A percentile compares a stretch with the other conserved stretches of the same genome.
Evolutionary conservation across 1,140 invertebrate genomes (phyloP).

Genomic region (Sipha flava): DNA sequence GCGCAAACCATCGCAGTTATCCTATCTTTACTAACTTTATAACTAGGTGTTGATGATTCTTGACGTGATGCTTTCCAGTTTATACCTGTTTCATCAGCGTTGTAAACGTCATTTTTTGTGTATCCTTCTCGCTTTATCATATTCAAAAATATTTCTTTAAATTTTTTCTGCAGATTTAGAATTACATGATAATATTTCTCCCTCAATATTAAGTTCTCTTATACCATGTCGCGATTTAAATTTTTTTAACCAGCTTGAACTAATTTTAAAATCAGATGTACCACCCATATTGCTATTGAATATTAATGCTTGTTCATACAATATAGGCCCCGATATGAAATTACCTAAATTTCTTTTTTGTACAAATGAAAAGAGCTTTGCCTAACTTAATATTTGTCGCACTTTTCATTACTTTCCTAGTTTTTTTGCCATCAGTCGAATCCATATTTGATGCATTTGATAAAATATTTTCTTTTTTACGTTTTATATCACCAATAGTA

Average conservation of each 20-base stretch:
- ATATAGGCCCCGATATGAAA: not conserved
- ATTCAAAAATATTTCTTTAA: slow-evolving; percentile 11
- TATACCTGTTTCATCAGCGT: slow-evolving; percentile 40
- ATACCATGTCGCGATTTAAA: slow-evolving; percentile 35
- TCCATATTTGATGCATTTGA: no score
- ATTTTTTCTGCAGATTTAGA: not conserved
- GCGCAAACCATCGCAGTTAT: slow-evolving; percentile 43
- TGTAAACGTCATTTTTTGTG: slow-evolving; percentile 39
- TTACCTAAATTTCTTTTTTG: not conserved
- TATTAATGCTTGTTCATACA: not conserved
- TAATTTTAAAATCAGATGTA: slow-evolving; percentile 39
- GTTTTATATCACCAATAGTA: no score
- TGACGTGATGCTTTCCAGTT: slow-evolving; percentile 38
- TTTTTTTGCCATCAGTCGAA: no score
- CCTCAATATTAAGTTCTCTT: not conserved
- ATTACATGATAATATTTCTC: slow-evolving; percentile 36
- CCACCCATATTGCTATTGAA: not conserved
- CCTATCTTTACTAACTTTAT: not conserved
- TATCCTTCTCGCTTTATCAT: slow-evolving; percentile 22
- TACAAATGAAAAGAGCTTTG: not conserved
- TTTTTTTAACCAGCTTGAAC: slow-evolving; percentile 42
- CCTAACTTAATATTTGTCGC: no score
- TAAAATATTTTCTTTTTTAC: no score
- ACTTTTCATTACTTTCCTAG: no score
- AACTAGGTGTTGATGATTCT: not conserved